A percentile compares a stretch with the other conserved stretches of the same genome.
Conservation (phyloP, 2,888 invertebrate genomes). For the Pelosia muscerda region DNA sequence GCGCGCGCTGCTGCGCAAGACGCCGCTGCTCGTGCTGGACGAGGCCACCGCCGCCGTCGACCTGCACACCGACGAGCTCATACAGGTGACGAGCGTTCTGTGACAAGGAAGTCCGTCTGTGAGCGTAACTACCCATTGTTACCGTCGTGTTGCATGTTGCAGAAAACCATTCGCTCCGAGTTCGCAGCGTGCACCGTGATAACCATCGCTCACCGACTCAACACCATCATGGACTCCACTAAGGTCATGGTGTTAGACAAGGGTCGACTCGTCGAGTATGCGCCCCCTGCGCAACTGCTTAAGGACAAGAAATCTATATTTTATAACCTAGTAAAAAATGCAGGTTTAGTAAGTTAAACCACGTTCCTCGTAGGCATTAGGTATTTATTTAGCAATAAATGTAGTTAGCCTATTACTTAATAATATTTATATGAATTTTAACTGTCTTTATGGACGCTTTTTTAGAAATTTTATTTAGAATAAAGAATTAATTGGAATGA, state of each 20-base stretch:
- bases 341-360: slow-evolving; percentile 88
- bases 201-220: slow-evolving; percentile 97
- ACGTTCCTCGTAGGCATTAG: neutral
- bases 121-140: too few relatives aligned
- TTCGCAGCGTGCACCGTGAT: slow-evolving; percentile 95
- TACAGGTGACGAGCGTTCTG: too few relatives aligned
- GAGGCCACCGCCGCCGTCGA: slow-evolving; percentile 97
- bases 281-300: slow-evolving; percentile 90
- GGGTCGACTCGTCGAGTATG: slow-evolving; percentile 92
- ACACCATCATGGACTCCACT: slow-evolving; percentile 96
- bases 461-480: too few relatives aligned
- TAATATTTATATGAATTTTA: neutral
- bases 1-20: slow-evolving; percentile 94
- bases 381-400: neutral
- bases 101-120: too few relatives aligned
- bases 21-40: slow-evolving; percentile 94
- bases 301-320: slow-evolving; percentile 81
- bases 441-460: too few relatives aligned
- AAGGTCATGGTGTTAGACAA: slow-evolving; percentile 94
- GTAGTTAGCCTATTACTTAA: neutral
- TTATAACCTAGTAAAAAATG: slow-evolving; percentile 95
- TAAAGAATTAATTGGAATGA: too few relatives aligned
- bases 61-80: slow-evolving; percentile 95
- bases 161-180: slow-evolving; percentile 95
- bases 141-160: too few relatives aligned